Base-by-base conservation (phyloP, 2,113 vertebrate genomes). In the Labeo catla region DNA sequence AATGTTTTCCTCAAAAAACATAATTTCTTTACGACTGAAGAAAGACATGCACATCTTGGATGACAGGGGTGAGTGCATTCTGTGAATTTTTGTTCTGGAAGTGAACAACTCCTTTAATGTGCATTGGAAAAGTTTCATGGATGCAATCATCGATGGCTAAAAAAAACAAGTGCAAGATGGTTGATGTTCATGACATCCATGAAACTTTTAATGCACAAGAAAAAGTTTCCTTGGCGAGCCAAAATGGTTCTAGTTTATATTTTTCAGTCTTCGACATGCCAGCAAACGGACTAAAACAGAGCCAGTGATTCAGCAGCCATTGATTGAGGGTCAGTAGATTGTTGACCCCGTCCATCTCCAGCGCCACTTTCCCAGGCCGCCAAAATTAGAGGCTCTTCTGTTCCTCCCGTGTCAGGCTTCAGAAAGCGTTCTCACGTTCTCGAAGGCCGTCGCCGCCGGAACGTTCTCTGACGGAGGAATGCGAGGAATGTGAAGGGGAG, bases 361-460 rank as follows among this genome's bases (percentile, higher is more conserved):
- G 1, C 16, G 8, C 34, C 19, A 8, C 8, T 93, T 95, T 93
- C 92, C 91, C 93, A 92, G 91, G 89, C 68, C 87, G 91, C 91
- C 88, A 88, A 91, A 93, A 93, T 94, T 92, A 94, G 91, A 91
- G 93, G 89, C 86, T 89, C 90, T 89, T 87, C 72, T 83, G 91
- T 87, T 91, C 89, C 89, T 88, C 86, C 91, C 78, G 83, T 88
- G 83, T 76, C 54, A 59, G 87, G 74, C 77, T 86, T 79, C 65
- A 50, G 86, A 89, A 78, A 86, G 86, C 78, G 90, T 86, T 89
- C 92, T 92, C 85, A 90, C 86, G 85, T 84, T 88, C 90, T 74
- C 66, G 77, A 91, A 91, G 88, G 90, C 89, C 89, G 89, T 66
- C 54, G 84, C 89, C 76, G 90, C 89, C 88, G 87, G 90, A 92